Base-by-base conservation (phyloP, 2,888 invertebrate species). In the Drosophila pseudotakahashii region DNA sequence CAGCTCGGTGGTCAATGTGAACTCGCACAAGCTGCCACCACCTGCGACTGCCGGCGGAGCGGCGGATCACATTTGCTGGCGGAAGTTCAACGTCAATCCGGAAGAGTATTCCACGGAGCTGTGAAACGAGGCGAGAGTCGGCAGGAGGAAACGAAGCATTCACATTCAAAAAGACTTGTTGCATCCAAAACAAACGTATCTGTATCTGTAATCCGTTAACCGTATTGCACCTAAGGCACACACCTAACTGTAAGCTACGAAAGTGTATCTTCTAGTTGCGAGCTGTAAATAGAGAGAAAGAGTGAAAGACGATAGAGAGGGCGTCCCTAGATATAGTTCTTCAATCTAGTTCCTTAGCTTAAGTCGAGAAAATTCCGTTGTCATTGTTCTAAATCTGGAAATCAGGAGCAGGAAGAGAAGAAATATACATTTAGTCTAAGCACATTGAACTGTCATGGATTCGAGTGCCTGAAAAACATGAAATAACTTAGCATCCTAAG, bases 61-160 rank as follows among this genome's bases (percentile, higher is more conserved):
- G 39, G 88, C 85, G 5, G 93, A 93, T 75, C 94, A 93, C 78
- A 93, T 94, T 62, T 93, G 93, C 88, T 93, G 93, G 91, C 91
- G 93, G 67, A 93, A 88, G 67, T 90, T 92, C 76, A 90, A 92
- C 23, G 90, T 91, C 39, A 92, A 91, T 82, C 89, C 92, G 57
- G 91, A 92, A 78, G 92, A 92, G 71, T 92, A 91, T 83, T 92
- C 92, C 58, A 92, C 92, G 54, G 92, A 92, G 89, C 89, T 92
- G 90, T 92, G 86, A 90, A 45, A 62, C 52, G 52, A 42, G 42
- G 30, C 5, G 19, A 32, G 30, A 19, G 34, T 7, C 2, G 11
- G 13, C 26, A 47, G 48, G n/a, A 14, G 47, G 34, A 53, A 80
- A 59, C 73, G 69, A 87, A 88, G 74, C 83, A 88, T 80, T 78